Conservation (phyloP, 1,140 invertebrate species). For the Meteorus sp. region DNA sequence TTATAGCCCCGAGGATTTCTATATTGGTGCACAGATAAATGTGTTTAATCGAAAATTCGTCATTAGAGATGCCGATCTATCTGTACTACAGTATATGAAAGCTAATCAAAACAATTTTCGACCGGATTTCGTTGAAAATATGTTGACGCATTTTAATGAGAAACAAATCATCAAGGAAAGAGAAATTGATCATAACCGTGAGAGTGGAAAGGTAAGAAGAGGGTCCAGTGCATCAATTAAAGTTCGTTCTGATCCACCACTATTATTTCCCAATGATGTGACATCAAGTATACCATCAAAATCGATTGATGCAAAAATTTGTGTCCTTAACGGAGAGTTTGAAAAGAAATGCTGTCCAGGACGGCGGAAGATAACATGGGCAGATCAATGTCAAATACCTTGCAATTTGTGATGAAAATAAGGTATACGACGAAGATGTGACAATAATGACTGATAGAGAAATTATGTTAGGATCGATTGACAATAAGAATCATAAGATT, state of each 20-base stretch:
- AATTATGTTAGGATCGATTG: slow-evolving; percentile 36
- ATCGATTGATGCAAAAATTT: no score
- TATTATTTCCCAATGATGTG: no score
- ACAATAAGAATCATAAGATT: slow-evolving; percentile 44
- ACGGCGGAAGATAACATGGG: slow-evolving; percentile 22
- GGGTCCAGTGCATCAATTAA: no score
- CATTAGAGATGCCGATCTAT: slow-evolving; percentile 69
- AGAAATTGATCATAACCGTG: not conserved
- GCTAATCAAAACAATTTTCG: slow-evolving; percentile 71
- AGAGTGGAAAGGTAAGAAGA: not conserved
- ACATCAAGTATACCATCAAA: no score
- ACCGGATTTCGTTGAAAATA: slow-evolving; percentile 63
- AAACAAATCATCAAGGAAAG: not conserved
- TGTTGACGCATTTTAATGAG: slow-evolving; percentile 65
- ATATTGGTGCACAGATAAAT: slow-evolving; percentile 66
- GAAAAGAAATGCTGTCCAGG: not conserved
- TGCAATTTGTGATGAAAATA: slow-evolving; percentile 7
- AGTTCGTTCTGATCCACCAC: no score
- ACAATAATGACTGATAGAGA: slow-evolving; percentile 32
- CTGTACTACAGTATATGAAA: slow-evolving; percentile 71
- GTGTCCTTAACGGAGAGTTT: no score
- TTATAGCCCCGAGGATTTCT: slow-evolving; percentile 70
- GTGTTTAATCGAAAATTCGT: slow-evolving; percentile 69
- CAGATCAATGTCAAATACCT: slow-evolving; percentile 22
- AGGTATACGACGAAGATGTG: not conserved